Evolutionary conservation across 1,140 invertebrate genomes (phyloP).

Genomic region (Telenomus remus): DNA sequence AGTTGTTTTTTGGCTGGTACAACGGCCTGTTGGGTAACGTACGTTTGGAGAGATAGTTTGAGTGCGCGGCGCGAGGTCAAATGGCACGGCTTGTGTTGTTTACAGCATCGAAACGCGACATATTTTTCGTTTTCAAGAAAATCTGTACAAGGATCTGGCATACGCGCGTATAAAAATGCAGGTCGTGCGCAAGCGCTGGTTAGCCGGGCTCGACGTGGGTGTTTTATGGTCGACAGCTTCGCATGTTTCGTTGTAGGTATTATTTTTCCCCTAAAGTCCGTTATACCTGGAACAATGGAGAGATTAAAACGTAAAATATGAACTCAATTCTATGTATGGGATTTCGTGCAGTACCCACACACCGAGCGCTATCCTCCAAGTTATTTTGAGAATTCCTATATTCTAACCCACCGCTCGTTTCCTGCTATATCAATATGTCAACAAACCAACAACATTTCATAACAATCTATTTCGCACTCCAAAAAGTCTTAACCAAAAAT

Average conservation of each 20-base stretch:
- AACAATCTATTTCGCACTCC: constrained; percentile 3
- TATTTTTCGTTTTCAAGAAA: constrained; percentile 69
- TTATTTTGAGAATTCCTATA: constrained; percentile 35
- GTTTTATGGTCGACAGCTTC: constrained; percentile 73
- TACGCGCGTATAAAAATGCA: constrained; percentile 72
- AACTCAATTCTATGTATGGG: constrained; percentile 61
- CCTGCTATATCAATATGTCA: constrained; percentile 19
- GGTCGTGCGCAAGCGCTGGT: constrained; percentile 69
- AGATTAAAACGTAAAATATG: constrained; percentile 76
- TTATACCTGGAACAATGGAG: constrained; percentile 75
- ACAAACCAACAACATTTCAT: constrained; percentile 12
- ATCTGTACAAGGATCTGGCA: constrained; percentile 70
- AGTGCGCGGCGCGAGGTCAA: constrained; percentile 24
- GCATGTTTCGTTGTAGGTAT: constrained; percentile 74
- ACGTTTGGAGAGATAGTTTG: constrained; percentile 30
- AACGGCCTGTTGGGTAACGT: constrained; percentile 33
- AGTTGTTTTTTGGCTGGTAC: constrained; percentile 24
- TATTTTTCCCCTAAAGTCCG: constrained; percentile 74
- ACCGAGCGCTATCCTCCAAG: constrained; percentile 13
- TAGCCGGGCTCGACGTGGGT: constrained; percentile 64
- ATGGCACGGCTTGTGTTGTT: constrained; percentile 52
- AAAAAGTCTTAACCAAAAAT: background rate
- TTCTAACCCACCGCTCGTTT: constrained; percentile 15
- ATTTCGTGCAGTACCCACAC: constrained; percentile 41
- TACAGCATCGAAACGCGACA: constrained; percentile 58